Evolutionary conservation across 2,797 vertebrate genomes (phyloP), one percentile per base, ranked within the genome.

Genomic region (Falco peregrinus): DNA sequence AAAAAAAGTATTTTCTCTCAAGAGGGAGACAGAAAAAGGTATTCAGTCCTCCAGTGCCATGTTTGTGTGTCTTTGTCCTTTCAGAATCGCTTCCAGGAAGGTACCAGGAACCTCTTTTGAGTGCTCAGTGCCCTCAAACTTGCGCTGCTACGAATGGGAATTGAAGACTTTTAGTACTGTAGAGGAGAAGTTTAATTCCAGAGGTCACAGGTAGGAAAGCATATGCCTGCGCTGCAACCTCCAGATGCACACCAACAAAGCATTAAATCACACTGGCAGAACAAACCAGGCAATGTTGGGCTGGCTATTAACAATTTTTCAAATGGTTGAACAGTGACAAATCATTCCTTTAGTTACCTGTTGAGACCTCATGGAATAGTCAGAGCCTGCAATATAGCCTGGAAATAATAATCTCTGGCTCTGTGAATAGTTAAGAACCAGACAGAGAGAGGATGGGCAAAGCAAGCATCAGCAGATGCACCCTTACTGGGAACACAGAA

Each of bases 1-100:
- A 91, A 91, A 87, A 68, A 48, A 51, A 64, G 10, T 35, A 61
- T 77, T 92, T 93, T 90, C 61, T 89, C 61, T 90, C 53, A 39
- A 57, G 39, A 75, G 1, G 2, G 54, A 85, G 25, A 57, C 6
- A 93, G 47, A 60, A 33, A 81, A 84, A 86, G 47, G 11, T 26
- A n/a, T 91, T 96, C 11, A 7, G 18, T 75, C 15, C 33, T n/a
- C 20, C 45, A 63, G 13, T 28, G 13, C 24, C 31, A 70, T 0
- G 0, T 70, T 69, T 69, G 18, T 65, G 29, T 67, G 16, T 21
- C 45, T 82, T 76, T 70, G 60, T 74, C n/a, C 31, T 85, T 85
- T 78, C 39, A 75, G 53, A 16, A 68, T 75, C 19, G 11, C 24
- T 74, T 91, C 67, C 39, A 76, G 5, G 35, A 81, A 76, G 59